Evolutionary conservation across 1,140 invertebrate species (phyloP).

Genomic region (Bicyclus anynana): DNA sequence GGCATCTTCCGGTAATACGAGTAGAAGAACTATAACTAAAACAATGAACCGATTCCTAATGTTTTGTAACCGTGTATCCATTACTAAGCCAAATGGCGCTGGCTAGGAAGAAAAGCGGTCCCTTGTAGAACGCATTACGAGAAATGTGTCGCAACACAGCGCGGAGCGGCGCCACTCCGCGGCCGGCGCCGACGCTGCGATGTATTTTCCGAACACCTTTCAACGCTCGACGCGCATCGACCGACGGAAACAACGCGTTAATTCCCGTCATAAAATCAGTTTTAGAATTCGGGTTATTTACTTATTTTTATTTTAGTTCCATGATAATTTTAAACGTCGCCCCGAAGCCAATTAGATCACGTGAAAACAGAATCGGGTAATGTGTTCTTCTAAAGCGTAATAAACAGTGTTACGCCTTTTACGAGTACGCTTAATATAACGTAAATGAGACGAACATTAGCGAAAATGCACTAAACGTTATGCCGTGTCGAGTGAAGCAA

Average conservation of each 20-base stretch:
- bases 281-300: slow-evolving; percentile 77
- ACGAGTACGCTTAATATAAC: background rate
- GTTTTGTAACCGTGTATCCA: background rate
- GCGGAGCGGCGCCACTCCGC: slow-evolving; percentile 34
- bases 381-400: slow-evolving; percentile 23
- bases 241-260: slow-evolving; percentile 76
- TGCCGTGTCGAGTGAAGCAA: no score
- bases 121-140: slow-evolving; percentile 22
- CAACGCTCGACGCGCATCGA: slow-evolving; percentile 71
- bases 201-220: slow-evolving; percentile 72
- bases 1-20: no score
- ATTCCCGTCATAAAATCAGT: slow-evolving; percentile 77
- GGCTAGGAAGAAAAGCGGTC: slow-evolving; percentile 4
- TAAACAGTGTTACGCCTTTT: slow-evolving; percentile 15
- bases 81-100: background rate
- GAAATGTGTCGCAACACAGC: slow-evolving; percentile 47
- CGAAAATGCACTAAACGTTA: no score
- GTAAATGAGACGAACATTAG: background rate
- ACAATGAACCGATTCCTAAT: no score
- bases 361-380: slow-evolving; percentile 53
- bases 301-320: slow-evolving; percentile 75
- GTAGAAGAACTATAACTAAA: no score
- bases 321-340: slow-evolving; percentile 73
- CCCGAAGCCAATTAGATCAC: slow-evolving; percentile 72
- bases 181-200: slow-evolving; percentile 50